Base-by-base conservation (phyloP, 1,140 invertebrate genomes). In the Scaptomyza pallida region DNA sequence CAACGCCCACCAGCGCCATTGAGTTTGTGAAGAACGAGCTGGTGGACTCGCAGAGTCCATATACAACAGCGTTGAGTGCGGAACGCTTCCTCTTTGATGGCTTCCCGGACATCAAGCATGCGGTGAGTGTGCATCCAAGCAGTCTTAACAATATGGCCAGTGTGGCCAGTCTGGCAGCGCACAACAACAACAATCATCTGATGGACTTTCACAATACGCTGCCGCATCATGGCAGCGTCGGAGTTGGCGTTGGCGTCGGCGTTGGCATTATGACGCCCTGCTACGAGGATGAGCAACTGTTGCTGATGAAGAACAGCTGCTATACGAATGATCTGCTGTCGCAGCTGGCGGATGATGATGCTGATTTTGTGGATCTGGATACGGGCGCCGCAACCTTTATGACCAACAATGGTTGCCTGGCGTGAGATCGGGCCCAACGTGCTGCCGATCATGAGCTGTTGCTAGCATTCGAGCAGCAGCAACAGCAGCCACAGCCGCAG, bases 1-100 rank as follows among this genome's bases (percentile, higher is more conserved):
- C 77, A 60, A 81, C 77, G 77, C 57, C 79, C 55, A 78, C 78
- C 67, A 90, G 62, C 45, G 54, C 77, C 70, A 91, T 76, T n/a
- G 90, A 91, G 44, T 91, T 91, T 23, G 89, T 91, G 0, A 91
- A 91, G 52, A 90, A 90, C 16, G 90, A 91, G 48, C 65, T 91
- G 35, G 85, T 88, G 21, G 90, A 91, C 33, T 81, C 89, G 1
- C 89, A 90, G 56, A 89, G 89, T 47, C 90, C 90, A 19, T 91
- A 91, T 12, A 91, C 90, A 15, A 90, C 83, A 8, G 83, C 80
- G 6, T 35, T 91, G 21, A 91, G 89, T 50, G 90, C 90, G 5
- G 88, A 91, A 35, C 72, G 90, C 2, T 91, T 91, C 26, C 59
- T 91, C 12, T 91, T 91, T 33, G 90, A 82, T 5, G 78, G 89